Evolutionary conservation across 1,140 invertebrate species (phyloP).

Genomic region (Epicauta chinensis): DNA sequence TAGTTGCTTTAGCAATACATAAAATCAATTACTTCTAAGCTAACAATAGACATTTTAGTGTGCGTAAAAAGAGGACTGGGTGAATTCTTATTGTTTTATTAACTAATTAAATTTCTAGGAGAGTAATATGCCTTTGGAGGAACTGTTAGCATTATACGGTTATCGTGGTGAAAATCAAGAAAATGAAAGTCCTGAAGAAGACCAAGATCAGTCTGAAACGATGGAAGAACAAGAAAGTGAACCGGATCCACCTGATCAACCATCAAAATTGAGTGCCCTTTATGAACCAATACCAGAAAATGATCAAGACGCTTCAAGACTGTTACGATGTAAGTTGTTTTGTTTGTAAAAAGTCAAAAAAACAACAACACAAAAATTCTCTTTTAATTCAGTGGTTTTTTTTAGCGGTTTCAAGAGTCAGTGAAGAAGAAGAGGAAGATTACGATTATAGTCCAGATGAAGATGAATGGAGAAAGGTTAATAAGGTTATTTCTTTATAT

Average conservation of each 20-base stretch:
- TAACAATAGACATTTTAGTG: too few species aligned
- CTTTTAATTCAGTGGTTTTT: too few species aligned
- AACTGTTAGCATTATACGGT: slow-evolving; percentile 83
- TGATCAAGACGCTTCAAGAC: slow-evolving; percentile 36
- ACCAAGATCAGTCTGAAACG: slow-evolving; percentile 20
- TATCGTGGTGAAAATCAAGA: slow-evolving; percentile 49
- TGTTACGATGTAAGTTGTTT: slow-evolving; percentile 36
- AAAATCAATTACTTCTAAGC: too few species aligned
- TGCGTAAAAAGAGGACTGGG: too few species aligned
- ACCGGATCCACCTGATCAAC: slow-evolving; percentile 27
- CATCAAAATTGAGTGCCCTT: slow-evolving; percentile 35
- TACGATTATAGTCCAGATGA: slow-evolving; percentile 71
- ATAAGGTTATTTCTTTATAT: slow-evolving; percentile 32
- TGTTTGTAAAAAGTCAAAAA: slow-evolving; percentile 12
- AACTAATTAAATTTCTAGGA: too few species aligned
- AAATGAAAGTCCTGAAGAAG: slow-evolving; percentile 36
- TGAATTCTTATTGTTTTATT: too few species aligned
- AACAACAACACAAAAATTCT: slow-evolving; percentile 33
- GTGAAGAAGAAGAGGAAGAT: slow-evolving; percentile 67
- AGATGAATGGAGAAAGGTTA: slow-evolving; percentile 64
- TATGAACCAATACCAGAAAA: slow-evolving; percentile 39
- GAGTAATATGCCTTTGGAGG: slow-evolving; percentile 90
- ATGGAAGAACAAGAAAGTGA: slow-evolving; percentile 35
- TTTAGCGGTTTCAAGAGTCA: slow-evolving; percentile 54
- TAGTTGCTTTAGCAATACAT: too few species aligned